Percentiles rank a stretch among this genome's conserved stretches.
Conservation (phyloP, 2,797 vertebrate species). For the Eleutherodactylus coqui region DNA sequence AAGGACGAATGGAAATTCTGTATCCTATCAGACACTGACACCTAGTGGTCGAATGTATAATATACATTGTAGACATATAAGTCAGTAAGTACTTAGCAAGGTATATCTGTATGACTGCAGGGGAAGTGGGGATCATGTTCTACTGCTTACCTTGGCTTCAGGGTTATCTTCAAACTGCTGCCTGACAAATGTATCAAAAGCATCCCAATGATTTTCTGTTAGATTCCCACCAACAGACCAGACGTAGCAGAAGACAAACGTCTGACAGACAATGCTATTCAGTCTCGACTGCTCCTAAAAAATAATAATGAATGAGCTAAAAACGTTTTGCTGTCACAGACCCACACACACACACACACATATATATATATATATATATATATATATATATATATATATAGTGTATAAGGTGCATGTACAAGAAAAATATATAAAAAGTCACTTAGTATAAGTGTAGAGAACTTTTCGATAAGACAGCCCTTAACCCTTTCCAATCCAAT, state of each 20-base stretch:
- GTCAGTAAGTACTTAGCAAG: no score
- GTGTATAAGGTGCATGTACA: no score
- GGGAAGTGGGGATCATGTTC: background rate
- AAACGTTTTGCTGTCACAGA: no score
- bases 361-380: no score
- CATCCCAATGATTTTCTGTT: conserved; percentile 77
- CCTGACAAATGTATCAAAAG: conserved; percentile 81
- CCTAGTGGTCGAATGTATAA: conserved; percentile 8
- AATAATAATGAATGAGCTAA: conserved; percentile 30
- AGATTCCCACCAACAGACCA: conserved; percentile 84
- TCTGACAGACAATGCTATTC: conserved; percentile 79
- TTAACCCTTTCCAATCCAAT: no score
- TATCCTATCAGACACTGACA: background rate
- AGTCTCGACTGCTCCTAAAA: conserved; percentile 77
- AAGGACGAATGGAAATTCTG: background rate
- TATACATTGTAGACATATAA: background rate
- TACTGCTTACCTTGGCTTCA: conserved; percentile 76
- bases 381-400: no score
- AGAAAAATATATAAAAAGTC: no score
- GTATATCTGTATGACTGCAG: background rate
- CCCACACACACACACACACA: no score
- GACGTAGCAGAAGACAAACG: conserved; percentile 85
- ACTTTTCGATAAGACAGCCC: no score
- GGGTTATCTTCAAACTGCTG: conserved; percentile 81
- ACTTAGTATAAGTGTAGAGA: no score